A percentile compares a stretch with the other conserved stretches of the same genome.
Evolutionary conservation across 2,797 vertebrate genomes (phyloP).

Genomic region (Pelochelys cantorii): DNA sequence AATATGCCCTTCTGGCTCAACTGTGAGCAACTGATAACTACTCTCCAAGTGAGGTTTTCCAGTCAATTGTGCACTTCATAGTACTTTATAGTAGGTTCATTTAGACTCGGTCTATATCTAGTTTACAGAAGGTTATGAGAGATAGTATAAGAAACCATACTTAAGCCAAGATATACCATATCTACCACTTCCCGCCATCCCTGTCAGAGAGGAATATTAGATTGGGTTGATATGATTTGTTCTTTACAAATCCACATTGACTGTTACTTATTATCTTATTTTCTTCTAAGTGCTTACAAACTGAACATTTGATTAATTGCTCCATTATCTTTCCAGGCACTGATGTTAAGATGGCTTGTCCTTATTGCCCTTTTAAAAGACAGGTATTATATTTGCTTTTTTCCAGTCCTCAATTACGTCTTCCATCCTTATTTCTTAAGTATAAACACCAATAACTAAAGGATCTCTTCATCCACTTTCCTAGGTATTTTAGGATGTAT

Average conservation of each 20-base stretch:
- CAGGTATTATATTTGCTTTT: neutral
- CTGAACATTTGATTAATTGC: neutral
- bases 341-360: neutral
- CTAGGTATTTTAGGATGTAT: neutral
- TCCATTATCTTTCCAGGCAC: neutral
- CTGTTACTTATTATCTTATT: neutral
- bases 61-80: neutral
- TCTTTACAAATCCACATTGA: neutral
- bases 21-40: neutral
- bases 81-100: neutral
- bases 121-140: neutral
- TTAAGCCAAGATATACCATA: neutral
- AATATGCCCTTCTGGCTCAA: neutral
- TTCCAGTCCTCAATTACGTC: neutral
- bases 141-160: neutral
- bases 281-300: neutral
- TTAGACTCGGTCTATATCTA: neutral
- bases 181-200: neutral
- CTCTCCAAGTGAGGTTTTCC: neutral
- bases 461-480: neutral
- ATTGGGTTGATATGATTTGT: neutral
- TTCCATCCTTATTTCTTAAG: neutral
- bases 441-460: neutral
- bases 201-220: neutral
- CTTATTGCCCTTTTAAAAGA: neutral